A percentile compares a stretch with the other conserved stretches of the same genome.
Conservation (phyloP, 2,797 vertebrate genomes). For the Myotis findleyi region DNA sequence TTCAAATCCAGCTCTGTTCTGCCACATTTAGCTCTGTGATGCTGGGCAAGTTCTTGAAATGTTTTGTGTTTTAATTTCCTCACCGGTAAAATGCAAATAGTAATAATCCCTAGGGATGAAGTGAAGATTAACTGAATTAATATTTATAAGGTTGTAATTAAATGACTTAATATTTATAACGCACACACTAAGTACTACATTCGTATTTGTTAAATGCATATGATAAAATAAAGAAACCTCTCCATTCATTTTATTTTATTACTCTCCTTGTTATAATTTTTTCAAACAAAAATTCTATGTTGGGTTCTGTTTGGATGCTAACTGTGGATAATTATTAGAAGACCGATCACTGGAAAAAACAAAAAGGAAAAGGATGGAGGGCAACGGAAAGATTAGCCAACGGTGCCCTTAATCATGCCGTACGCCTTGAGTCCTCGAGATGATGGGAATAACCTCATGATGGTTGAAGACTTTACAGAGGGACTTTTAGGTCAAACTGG, state of each 20-base stretch:
- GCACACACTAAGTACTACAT: not conserved
- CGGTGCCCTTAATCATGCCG: not conserved
- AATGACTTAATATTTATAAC: not conserved
- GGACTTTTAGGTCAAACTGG: not conserved
- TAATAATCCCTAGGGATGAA: not conserved
- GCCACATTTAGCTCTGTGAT: not conserved
- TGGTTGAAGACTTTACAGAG: not conserved
- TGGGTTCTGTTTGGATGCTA: not conserved
- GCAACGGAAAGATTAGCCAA: not conserved
- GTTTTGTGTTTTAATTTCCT: not conserved
- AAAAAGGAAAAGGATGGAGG: not conserved
- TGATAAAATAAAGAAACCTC: not conserved
- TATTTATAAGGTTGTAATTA: not conserved
- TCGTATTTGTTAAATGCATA: not conserved
- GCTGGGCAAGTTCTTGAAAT: not conserved
- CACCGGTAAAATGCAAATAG: constrained; percentile 6
- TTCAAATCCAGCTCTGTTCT: not conserved
- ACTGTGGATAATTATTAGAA: not conserved
- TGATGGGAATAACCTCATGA: not conserved
- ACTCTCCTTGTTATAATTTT: not conserved
- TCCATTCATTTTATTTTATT: not conserved
- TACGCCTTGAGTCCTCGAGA: not conserved
- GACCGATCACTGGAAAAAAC: not conserved
- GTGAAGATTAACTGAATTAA: not conserved
- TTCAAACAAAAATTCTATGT: not conserved